Evolutionary conservation across 2,888 invertebrate genomes (phyloP).

Genomic region (Nephrotoma guestfalica): DNA sequence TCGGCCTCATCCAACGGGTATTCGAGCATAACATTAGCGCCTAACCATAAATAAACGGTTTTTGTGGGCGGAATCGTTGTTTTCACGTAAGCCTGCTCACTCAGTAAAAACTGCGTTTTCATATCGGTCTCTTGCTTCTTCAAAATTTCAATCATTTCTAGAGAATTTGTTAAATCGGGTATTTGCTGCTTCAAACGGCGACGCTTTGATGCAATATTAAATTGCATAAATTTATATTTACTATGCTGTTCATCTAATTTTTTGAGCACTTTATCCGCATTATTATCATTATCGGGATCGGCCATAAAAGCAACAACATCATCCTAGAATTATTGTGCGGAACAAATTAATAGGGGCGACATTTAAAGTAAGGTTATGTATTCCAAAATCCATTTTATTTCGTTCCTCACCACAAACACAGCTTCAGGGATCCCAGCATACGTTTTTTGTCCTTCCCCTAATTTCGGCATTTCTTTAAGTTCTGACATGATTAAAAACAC

Average conservation of each 20-base stretch:
- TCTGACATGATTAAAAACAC: slow-evolving; percentile 17
- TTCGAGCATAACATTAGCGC: slow-evolving; percentile 95
- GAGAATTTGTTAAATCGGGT: slow-evolving; percentile 82
- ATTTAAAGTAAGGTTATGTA: slow-evolving; percentile 6
- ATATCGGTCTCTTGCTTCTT: slow-evolving; percentile 59
- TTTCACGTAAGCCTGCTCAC: slow-evolving; percentile 77
- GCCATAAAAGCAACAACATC: slow-evolving; percentile 92
- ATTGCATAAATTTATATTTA: slow-evolving; percentile 96
- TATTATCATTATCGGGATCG: slow-evolving; percentile 61
- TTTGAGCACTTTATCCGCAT: slow-evolving; percentile 73
- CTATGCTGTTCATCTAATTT: slow-evolving; percentile 84
- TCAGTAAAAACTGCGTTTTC: slow-evolving; percentile 80
- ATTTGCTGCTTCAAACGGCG: slow-evolving; percentile 79
- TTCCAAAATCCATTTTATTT: not conserved
- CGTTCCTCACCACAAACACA: slow-evolving; percentile 54
- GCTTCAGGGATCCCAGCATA: slow-evolving; percentile 81
- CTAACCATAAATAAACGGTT: slow-evolving; percentile 70
- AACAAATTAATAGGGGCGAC: not conserved
- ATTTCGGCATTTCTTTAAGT: slow-evolving; percentile 28
- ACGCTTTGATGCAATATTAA: slow-evolving; percentile 73
- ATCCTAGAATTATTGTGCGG: slow-evolving; percentile 43
- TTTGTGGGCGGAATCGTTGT: slow-evolving; percentile 81
- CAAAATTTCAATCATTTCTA: slow-evolving; percentile 83
- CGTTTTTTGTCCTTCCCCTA: slow-evolving; percentile 34
- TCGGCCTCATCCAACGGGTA: slow-evolving; percentile 86